Base-by-base conservation (phyloP, 2,888 invertebrate species). In the Habrosyne pyritoides region DNA sequence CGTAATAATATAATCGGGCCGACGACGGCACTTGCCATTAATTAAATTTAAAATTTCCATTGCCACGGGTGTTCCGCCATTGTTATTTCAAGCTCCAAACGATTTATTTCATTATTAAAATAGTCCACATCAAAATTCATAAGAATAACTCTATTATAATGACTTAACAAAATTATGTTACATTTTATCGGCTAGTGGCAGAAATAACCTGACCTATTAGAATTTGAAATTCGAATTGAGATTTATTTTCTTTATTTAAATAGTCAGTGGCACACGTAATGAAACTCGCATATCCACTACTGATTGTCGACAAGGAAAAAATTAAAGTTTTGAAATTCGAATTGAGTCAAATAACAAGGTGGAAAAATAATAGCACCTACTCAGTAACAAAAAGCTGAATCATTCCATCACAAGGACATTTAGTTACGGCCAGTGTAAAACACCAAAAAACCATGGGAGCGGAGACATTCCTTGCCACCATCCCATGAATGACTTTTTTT, bases 41-140 rank as follows among this genome's bases (percentile, higher is more conserved):
- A 91, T 91, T 91, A 87, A 90, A 90, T 88, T 91, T 89, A 86
- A 91, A 89, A 89, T 90, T 86, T 87, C 81, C 88, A 87, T 87
- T 81, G 81, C 83, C 73, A 63, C 64, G 69, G 64, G 70, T 69
- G 69, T 47, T 7, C 68, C 60, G 64, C 67, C 68, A 65, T 67
- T 67, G 73, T 75, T 69, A 68, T 70, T 68, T 64, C 61, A 62
- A 50, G 59, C 60, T 64, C 71, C 64, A 61, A 58, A 51, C 52
- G 50, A 56, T 57, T 55, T 60, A 53, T 57, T 42, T 58, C 36
- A 24, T 47, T 47, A 21, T 47, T 47, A 18, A 42, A 42, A 42
- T 42, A 42, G 18, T 42, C 8, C 7, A 18, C 18, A 42, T 42
- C 8, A 2, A 7, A 6, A 42, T 42, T 42, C 42, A 8, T 42